Evolutionary conservation across 2,113 vertebrate species (phyloP).

Genomic region (Mugil cephalus): DNA sequence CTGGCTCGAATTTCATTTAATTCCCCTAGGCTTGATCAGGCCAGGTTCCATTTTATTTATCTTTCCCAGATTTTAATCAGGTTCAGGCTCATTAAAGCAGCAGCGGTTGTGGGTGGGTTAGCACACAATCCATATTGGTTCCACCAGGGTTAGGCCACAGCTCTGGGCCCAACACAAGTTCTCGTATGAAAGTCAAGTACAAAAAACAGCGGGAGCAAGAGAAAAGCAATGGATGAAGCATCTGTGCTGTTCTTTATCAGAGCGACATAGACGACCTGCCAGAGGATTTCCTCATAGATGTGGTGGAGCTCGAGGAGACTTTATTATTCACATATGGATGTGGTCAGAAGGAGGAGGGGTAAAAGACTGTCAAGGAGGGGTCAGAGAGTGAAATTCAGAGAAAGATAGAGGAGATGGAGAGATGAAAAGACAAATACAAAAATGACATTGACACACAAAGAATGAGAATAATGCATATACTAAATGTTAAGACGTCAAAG

Average conservation of each 20-base stretch:
- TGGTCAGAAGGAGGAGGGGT: constrained; percentile 43
- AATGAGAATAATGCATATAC: not conserved
- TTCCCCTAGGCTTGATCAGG: constrained; percentile 49
- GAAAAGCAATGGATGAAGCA: constrained; percentile 38
- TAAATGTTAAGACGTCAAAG: not conserved
- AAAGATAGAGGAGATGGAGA: constrained; percentile 24
- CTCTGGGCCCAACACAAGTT: constrained; percentile 20
- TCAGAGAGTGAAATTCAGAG: constrained; percentile 36
- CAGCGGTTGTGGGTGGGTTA: constrained; percentile 34
- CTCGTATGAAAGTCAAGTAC: constrained; percentile 17
- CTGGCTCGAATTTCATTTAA: constrained; percentile 52
- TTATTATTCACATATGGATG: constrained; percentile 75
- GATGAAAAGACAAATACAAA: constrained; percentile 39
- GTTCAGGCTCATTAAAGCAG: constrained; percentile 53
- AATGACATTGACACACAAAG: constrained; percentile 21
- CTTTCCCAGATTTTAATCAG: constrained; percentile 60
- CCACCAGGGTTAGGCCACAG: constrained; percentile 21
- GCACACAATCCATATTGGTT: constrained; percentile 20
- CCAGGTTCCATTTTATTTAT: constrained; percentile 60
- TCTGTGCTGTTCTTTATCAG: constrained; percentile 66
- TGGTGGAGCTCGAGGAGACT: constrained; percentile 63
- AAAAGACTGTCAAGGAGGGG: constrained; percentile 16
- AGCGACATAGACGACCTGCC: constrained; percentile 62
- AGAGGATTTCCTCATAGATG: constrained; percentile 74
- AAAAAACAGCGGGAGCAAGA: constrained; percentile 37